A percentile compares a stretch with the other conserved stretches of the same genome.
These are phyloP conservation scores for Uropetala carovei DNA, from an alignment of 2,888 invertebrate species.

Conservation along the genomic window DNA sequence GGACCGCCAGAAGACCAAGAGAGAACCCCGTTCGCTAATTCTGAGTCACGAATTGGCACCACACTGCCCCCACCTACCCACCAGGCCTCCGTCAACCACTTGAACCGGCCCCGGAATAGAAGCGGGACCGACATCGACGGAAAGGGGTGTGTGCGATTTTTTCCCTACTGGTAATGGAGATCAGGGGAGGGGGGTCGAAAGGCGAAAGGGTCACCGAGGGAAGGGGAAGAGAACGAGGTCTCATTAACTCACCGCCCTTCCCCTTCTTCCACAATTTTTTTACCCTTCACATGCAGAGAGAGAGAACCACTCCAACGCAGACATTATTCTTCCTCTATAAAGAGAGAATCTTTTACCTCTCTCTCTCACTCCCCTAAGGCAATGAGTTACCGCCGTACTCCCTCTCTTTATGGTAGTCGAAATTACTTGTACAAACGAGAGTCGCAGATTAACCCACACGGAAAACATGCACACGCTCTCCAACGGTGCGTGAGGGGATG, in stretches of 20 bases:
- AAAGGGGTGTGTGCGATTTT: constrained; percentile 23
- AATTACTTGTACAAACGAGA: constrained; percentile 56
- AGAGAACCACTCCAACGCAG: constrained; percentile 49
- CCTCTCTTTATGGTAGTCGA: neutral
- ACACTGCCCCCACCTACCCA: neutral
- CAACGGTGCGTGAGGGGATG: constrained; percentile 56
- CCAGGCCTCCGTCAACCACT: neutral
- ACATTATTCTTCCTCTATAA: constrained; percentile 58
- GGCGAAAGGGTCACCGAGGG: neutral
- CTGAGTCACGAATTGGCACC: constrained; percentile 62
- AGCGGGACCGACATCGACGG: neutral
- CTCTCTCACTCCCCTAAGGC: constrained; percentile 16
- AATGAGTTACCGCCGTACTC: neutral
- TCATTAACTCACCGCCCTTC: constrained; percentile 41
- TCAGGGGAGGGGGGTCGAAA: neutral
- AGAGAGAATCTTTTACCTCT: constrained; percentile 55
- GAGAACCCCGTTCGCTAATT: constrained; percentile 38
- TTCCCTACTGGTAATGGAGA: neutral
- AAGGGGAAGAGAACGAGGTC: neutral
- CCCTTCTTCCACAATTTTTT: constrained; percentile 17
- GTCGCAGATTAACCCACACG: constrained; percentile 50
- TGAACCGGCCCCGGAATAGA: neutral
- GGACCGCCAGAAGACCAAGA: neutral
- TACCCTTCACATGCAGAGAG: constrained; percentile 51
- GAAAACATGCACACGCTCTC: constrained; percentile 54